Evolutionary conservation across 1,140 invertebrate genomes (phyloP), one percentile per base, ranked within the genome.

Genomic region (Meloidogyne floridensis): DNA sequence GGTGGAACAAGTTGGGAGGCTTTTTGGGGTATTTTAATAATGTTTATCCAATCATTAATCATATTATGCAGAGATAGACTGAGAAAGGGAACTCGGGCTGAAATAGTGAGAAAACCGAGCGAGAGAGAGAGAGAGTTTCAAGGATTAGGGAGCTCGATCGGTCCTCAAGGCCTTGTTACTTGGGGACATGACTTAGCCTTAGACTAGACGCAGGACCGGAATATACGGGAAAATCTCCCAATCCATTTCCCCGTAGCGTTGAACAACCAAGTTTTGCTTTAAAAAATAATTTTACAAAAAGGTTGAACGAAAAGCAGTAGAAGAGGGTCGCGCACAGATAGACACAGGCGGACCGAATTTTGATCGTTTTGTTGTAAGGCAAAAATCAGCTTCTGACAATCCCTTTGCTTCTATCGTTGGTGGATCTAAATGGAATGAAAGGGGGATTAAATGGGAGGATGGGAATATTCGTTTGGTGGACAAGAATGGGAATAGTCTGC

Each of bases 401-500:
- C 72, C 74, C 69, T 87, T 47, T 47, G 54, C 65, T 51, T 86
- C 65, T 20, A 77, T 69, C 20, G 18, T 84, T 51, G 82, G 54
- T 8, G 80, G 56, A 53, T 85, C 54, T 15, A 85, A 86, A 69
- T 86, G 86, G 84, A 85, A 85, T 56, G 85, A 86, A 59, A 11
- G 72, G 53, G 84, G 85, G 43, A 75, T 86, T 15, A 79, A 86
- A 82, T 86, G 86, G 86, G 76, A 87, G 4, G 80, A 86, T 72
- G 85, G 85, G 7, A 87, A 86, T 76, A 70, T 86, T n/a, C 71
- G 72, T 20, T 73, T 86, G 6, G 86, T 86, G 20, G 86, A 86
- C 53, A 86, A 83, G 51, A 81, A 79, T 54, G 85, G 85, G 11
- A 86, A 86, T 72, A 76, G 83, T 15, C 18, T 86, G 43, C 72